These are phyloP conservation scores for Caenorhabditis japonica DNA, from an alignment of 2,888 invertebrate species.

Conservation along the genomic window DNA sequence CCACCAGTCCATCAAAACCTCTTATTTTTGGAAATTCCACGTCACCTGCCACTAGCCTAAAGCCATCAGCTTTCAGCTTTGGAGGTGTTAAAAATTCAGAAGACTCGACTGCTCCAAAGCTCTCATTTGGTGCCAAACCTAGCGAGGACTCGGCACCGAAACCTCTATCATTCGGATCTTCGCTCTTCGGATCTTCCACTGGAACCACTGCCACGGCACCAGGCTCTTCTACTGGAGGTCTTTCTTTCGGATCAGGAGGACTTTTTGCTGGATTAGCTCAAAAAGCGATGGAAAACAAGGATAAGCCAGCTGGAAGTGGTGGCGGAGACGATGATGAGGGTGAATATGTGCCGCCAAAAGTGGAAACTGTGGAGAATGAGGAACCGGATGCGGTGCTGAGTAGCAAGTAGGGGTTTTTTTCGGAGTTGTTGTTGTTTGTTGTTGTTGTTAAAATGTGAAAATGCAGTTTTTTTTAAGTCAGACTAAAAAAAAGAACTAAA, in stretches of 20 bases:
- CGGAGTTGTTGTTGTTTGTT: no score
- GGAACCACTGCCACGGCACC: neutral
- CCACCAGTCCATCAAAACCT: neutral
- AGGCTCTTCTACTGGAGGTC: conserved; percentile 1
- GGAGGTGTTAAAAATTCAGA: neutral
- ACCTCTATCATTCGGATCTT: conserved; percentile 4
- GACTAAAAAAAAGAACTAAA: neutral
- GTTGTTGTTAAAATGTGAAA: neutral
- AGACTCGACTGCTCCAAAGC: conserved; percentile 1
- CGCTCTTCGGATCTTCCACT: conserved; percentile 6
- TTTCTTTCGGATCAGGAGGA: conserved; percentile 12
- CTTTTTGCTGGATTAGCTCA: conserved; percentile 31
- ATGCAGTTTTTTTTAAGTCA: neutral
- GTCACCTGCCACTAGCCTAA: neutral
- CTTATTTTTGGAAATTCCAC: neutral
- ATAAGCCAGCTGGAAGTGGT: no score
- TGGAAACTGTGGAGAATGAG: conserved; percentile 59
- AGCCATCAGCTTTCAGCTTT: no score
- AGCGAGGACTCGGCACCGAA: neutral
- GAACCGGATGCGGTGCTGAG: conserved; percentile 60
- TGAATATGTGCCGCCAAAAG: conserved; percentile 69
- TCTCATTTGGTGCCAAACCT: neutral
- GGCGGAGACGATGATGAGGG: conserved; percentile 37
- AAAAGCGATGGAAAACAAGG: conserved; percentile 29
- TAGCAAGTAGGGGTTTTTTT: conserved; percentile 65